A percentile compares a stretch with the other conserved stretches of the same genome.
Evolutionary conservation across 1,140 invertebrate genomes (phyloP).

Genomic region (Dinoponera quadriceps): DNA sequence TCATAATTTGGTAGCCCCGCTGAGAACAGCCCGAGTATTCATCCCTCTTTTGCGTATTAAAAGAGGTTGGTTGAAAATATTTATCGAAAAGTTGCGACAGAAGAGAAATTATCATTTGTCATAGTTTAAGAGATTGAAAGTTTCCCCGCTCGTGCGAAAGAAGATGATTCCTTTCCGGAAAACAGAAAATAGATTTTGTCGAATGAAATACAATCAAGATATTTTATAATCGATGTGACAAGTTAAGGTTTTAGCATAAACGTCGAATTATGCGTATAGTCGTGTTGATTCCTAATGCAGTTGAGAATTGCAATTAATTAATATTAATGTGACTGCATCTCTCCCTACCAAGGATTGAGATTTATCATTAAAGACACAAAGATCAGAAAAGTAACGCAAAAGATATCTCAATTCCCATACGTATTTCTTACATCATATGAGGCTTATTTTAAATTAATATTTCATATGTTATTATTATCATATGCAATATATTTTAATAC

Average conservation of each 20-base stretch:
- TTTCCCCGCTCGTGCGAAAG: neutral
- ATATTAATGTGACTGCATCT: too few species aligned
- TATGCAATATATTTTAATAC: too few species aligned
- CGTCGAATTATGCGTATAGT: neutral
- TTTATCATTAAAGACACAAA: too few species aligned
- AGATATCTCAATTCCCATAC: too few species aligned
- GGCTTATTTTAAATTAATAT: too few species aligned
- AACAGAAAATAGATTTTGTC: neutral
- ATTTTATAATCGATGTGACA: neutral
- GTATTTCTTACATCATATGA: too few species aligned
- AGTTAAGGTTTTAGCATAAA: neutral
- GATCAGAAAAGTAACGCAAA: too few species aligned
- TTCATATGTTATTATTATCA: too few species aligned
- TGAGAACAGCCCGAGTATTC: constrained; percentile 91
- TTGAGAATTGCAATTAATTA: too few species aligned
- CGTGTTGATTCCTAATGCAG: too few species aligned
- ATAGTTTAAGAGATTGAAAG: neutral
- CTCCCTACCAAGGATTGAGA: too few species aligned
- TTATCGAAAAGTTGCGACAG: neutral
- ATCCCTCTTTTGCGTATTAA: constrained; percentile 88
- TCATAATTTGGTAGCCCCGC: constrained; percentile 91
- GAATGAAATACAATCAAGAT: neutral
- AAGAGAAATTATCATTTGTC: neutral
- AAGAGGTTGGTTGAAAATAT: constrained; percentile 80
- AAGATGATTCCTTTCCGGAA: neutral